Base-by-base conservation (phyloP, 1,140 invertebrate species). In the Caenorhabditis brenneri region DNA sequence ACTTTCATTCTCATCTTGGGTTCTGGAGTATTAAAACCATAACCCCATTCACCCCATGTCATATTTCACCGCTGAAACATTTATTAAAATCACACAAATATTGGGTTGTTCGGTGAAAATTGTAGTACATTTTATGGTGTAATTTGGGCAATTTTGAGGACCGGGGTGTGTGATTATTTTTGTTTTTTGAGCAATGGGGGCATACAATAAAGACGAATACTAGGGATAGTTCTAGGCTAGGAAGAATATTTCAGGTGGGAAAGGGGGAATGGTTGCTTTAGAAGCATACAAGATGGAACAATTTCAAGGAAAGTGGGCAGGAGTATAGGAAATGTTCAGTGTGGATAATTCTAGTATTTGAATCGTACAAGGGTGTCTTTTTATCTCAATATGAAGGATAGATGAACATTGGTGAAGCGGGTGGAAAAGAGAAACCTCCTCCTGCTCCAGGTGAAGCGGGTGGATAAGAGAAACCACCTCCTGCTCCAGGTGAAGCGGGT, bases 241-340 rank as follows among this genome's bases (percentile, higher is more conserved):
- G 49, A 51, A 51, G 15, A 19, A 19, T 16, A n/a, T 6, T 51
- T 51, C 16, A 19, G 19, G n/a, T 6, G 3, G n/a, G 27, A 15
- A 55, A 27, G 53, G 24, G 24, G 27, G 24, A 9, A 10, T 46
- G 36, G n/a, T 74, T 39, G 65, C 65, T 74, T 74, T n/a, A 42
- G 22, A 74, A 74, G 65, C 65, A 74, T n/a, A 42, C 36, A 42
- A 6, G 42, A 74, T 74, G 65, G 36, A 74, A 74, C 65, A 74
- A 65, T 27, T 27, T 65, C 24, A 16, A 65, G 22, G 19, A 55
- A 15, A 29, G 27, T 27, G 53, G 5, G 29, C 29, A 33, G 19
- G 33, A 3, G 58, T 27, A 58, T 27, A 5, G 24, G 53, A 27
- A 65, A 24, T 19, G 19, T 19, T 6, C 4, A 65, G 16, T 33